These are phyloP conservation scores for Theonella swinhoei DNA, from an alignment of 37 sponge, comb jelly and placozoan species.

Conservation along the genomic window DNA sequence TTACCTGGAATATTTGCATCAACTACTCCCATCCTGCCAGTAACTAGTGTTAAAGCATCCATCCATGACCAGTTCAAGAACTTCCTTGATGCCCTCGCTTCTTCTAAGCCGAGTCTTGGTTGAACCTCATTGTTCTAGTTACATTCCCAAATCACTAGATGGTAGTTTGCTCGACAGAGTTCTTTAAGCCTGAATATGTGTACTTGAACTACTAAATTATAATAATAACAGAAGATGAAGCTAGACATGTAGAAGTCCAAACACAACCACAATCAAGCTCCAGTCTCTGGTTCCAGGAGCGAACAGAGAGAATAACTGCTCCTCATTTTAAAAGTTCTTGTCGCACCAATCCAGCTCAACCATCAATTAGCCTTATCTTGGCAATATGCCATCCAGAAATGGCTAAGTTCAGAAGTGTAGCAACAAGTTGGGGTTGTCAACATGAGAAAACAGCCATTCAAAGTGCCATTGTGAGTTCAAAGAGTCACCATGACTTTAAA, in stretches of 20 bases:
- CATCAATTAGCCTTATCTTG: conserved; percentile 57
- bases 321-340: too few species aligned
- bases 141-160: conserved; percentile 22
- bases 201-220: conserved; percentile 19
- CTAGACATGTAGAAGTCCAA: conserved; percentile 8
- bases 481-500: too few species aligned
- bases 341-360: conserved; percentile 19
- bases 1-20: too few species aligned
- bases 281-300: conserved; percentile 41
- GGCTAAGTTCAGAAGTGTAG: conserved; percentile 26
- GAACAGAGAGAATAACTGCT: conserved; percentile 71
- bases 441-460: conserved; percentile 66
- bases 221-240: conserved; percentile 21
- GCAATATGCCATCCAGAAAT: conserved; percentile 70
- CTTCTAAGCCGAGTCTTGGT: conserved; percentile 42
- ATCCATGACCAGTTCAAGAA: too few species aligned
- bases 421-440: conserved; percentile 63
- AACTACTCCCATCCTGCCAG: too few species aligned
- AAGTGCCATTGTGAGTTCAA: too few species aligned
- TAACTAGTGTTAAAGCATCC: too few species aligned
- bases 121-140: conserved; percentile 24
- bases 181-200: conserved; percentile 1
- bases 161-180: conserved; percentile 22
- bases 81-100: conserved; percentile 6
- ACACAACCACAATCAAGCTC: conserved; percentile 59